Percentiles rank a stretch among this genome's conserved stretches.
phyloP scores from a whole-genome alignment of 1,140 invertebrate genomes.

The Globodera rostochiensis region DNA sequence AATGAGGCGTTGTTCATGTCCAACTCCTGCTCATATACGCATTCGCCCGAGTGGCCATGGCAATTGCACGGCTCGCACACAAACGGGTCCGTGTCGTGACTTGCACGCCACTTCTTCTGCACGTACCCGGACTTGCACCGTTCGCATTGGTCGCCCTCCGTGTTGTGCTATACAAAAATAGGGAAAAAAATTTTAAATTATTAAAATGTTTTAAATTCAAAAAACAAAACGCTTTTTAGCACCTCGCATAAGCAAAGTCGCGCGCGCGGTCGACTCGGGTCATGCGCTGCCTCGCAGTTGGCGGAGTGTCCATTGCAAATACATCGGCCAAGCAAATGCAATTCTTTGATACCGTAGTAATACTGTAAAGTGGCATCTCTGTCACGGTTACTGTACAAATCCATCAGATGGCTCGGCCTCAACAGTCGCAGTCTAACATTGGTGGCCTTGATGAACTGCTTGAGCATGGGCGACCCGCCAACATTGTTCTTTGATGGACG shows the following conservation, averaged over 20 bases:
- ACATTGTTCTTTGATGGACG: constrained; percentile 90
- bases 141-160: constrained; percentile 91
- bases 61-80: constrained; percentile 82
- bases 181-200: too few species aligned
- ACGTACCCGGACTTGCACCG: constrained; percentile 76
- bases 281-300: constrained; percentile 80
- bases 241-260: constrained; percentile 84
- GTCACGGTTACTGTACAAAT: constrained; percentile 73
- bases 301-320: constrained; percentile 98
- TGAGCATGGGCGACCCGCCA: constrained; percentile 85
- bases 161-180: constrained; percentile 75
- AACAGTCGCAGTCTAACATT: constrained; percentile 72
- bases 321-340: constrained; percentile 93
- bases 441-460: constrained; percentile 95
- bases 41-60: constrained; percentile 86
- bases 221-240: background rate
- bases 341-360: constrained; percentile 93
- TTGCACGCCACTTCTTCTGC: constrained; percentile 82
- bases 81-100: constrained; percentile 62
- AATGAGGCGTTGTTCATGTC: constrained; percentile 79
- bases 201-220: too few species aligned
- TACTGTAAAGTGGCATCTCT: too few species aligned
- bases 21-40: constrained; percentile 82
- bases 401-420: constrained; percentile 95
- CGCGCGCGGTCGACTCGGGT: constrained; percentile 77